Base-by-base conservation (phyloP, 2,113 vertebrate species). In the Oplegnathus fasciatus region DNA sequence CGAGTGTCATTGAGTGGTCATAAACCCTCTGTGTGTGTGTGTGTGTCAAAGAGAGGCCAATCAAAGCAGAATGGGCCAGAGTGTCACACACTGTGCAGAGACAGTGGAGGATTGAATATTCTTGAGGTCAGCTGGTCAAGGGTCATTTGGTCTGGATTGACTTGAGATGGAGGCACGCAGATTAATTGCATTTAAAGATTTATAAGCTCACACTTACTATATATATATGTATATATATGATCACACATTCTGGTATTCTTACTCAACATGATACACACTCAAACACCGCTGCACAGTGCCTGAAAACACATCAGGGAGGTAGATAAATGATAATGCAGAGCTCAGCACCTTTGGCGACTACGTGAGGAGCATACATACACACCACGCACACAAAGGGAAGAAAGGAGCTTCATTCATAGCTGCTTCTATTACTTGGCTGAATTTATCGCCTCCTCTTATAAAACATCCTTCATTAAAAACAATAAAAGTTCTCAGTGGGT, bases 11-110 rank as follows among this genome's bases (percentile, higher is more conserved):
- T 0, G 65, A 84, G 76, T 92, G 87, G 83, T 88, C 84, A 88
- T 82, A 81, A 55, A 66, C 30, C n/a, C 68, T 78, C 4, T 72
- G 32, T 73, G 64, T 86, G 69, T 82, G 83, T 72, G 37, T 67
- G 76, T 83, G 69, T 78, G 78, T 90, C 87, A 92, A 52, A 77
- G 68, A 78, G 83, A 87, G 91, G 89, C 88, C 88, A 91, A 60
- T 86, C 70, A 73, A 52, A 78, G 78, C 30, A 82, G 85, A 91
- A 84, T 73, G 72, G 60, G 30, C 64, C 24, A 4, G 60, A 84
- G 73, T 34, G n/a, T 83, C 86, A 80, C 88, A 89, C 69, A 90
- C 87, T 87, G 75, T 85, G 88, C 72, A 62, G 61, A 42, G 74
- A 85, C 77, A 87, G 82, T 80, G 82, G 61, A 84, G 64, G 82